phyloP scores from a whole-genome alignment of 2,888 invertebrate genomes.

The Hipparchia semele region DNA sequence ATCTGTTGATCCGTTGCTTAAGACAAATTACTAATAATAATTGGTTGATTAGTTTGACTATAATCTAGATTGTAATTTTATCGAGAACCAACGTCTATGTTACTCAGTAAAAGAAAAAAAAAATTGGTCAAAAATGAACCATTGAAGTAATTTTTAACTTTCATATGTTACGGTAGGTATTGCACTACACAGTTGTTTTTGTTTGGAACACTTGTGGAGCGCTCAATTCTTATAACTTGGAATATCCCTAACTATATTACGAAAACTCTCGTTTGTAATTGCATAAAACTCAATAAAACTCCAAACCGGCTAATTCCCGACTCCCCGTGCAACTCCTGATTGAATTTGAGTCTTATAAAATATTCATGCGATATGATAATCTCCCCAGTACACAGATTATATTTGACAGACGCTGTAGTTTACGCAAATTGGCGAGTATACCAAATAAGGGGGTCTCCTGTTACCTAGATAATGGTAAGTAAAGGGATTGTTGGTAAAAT shows the following conservation, averaged over 20 bases:
- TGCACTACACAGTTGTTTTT: no score
- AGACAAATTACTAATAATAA: no score
- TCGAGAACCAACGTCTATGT: no score
- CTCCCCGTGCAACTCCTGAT: slow-evolving; percentile 55
- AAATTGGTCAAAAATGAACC: no score
- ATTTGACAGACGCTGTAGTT: slow-evolving; percentile 48
- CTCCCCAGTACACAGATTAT: slow-evolving; percentile 49
- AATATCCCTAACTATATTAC: neutral
- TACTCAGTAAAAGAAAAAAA: no score
- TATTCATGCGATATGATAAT: slow-evolving; percentile 81
- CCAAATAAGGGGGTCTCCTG: slow-evolving; percentile 17
- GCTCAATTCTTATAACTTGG: neutral
- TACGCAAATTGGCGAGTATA: slow-evolving; percentile 43
- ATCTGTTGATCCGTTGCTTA: no score
- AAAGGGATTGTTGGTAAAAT: no score
- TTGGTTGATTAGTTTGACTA: no score
- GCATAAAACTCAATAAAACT: slow-evolving; percentile 30
- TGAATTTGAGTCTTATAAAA: slow-evolving; percentile 78
- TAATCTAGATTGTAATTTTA: no score
- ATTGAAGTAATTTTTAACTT: no score
- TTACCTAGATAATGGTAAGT: neutral
- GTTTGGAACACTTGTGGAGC: neutral
- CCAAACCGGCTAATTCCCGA: slow-evolving; percentile 38
- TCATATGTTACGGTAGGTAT: no score
- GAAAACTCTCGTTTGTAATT: slow-evolving; percentile 15